phyloP scores from a whole-genome alignment of 2,113 vertebrate genomes.

The Willisornis vidua region DNA sequence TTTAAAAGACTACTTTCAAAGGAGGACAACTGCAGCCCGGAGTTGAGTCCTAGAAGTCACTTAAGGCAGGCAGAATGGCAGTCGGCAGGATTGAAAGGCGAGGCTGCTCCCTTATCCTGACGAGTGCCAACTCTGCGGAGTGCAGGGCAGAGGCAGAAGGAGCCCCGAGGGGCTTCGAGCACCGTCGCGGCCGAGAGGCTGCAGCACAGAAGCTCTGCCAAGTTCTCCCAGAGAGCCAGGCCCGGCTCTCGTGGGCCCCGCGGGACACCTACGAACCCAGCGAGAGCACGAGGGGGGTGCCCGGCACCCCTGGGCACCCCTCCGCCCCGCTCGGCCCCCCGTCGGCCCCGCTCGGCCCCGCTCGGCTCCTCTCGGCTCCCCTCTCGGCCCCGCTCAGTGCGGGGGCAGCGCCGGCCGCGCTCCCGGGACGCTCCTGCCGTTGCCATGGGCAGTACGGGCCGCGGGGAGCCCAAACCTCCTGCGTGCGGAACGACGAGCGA shows the following conservation, averaged over 20 bases:
- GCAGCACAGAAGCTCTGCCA: neutral
- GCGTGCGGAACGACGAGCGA: too few species aligned
- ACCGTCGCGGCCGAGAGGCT: rapidly evolving
- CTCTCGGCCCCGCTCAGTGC: too few species aligned
- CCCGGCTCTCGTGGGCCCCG: neutral
- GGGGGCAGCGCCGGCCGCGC: too few species aligned
- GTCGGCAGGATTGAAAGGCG: neutral
- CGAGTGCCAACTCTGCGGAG: neutral
- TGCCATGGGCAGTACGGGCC: too few species aligned
- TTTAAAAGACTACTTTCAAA: neutral
- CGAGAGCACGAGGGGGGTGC: neutral
- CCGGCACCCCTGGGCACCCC: neutral
- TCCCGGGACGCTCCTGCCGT: too few species aligned
- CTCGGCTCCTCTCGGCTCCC: neutral
- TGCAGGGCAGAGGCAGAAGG: neutral
- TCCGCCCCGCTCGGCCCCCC: neutral
- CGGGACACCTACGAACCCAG: rapidly evolving
- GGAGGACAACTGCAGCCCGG: neutral
- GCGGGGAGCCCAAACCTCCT: too few species aligned
- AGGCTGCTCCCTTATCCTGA: neutral
- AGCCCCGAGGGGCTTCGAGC: rapidly evolving
- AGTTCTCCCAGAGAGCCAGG: neutral
- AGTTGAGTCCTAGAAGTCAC: neutral
- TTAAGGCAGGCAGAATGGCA: neutral
- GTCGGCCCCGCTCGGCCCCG: neutral